Base-by-base conservation (phyloP, 2,888 invertebrate genomes). In the Conchocele bisecta region DNA sequence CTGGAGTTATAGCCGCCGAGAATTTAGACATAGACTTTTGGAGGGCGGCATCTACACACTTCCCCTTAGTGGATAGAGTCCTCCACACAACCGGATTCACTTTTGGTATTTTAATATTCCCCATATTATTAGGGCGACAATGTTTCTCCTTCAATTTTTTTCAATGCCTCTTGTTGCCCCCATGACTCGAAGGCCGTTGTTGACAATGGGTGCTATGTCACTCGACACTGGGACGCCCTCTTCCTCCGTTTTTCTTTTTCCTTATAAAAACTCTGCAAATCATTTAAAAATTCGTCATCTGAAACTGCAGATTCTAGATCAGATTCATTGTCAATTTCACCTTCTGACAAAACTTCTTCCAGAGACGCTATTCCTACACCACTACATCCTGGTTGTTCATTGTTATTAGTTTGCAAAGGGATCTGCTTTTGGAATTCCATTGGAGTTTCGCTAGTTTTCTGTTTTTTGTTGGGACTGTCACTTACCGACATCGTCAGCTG, bases 1-100 rank as follows among this genome's bases (percentile, higher is more conserved):
- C 13, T n/a, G 48, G n/a, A 13, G 48, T 5, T 3, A 48, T 3
- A 11, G 29, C 48, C 5, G 26, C 7, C 5, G n/a, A n/a, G n/a
- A 48, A 48, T 48, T 48, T 48, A 3, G 48, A 6, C 48, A 48
- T 17, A 26, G 26, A 13, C 22, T 48, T 48, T 20, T 48, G 48
- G 3, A 48, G n/a, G 2, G 5, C 48, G 3, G 26, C 24, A 48
- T 48, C 48, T 5, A 26, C 4, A 5, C n/a, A 15, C 13, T 48
- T 24, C 5, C 26, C 48, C 31, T 26, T 48, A 7, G 28, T 17
- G 13, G 26, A 20, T 41, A 41, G 15, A 41, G n/a, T 41, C 22
- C 15, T 41, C 15, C 42, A 41, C 22, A 41, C 22, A 15, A 41
- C 22, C 22, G 42, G 42, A 41, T 17, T 22, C 6, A 41, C 42